A percentile compares a stretch with the other conserved stretches of the same genome.
phyloP scores from a whole-genome alignment of 2,113 vertebrate genomes.

The Leiothrix lutea region DNA sequence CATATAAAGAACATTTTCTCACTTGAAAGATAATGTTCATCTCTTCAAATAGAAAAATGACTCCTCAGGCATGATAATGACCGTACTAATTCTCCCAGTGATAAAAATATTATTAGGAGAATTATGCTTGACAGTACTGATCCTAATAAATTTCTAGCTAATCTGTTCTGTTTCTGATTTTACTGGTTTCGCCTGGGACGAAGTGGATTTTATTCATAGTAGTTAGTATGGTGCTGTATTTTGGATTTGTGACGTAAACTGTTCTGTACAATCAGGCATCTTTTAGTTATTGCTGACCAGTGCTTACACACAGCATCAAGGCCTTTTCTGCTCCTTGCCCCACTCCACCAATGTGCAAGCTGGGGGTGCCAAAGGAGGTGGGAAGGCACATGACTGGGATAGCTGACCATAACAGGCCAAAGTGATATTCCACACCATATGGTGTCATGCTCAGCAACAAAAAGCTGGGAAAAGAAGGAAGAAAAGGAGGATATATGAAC shows the following conservation, averaged over 20 bases:
- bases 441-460: neutral
- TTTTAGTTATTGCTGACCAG: neutral
- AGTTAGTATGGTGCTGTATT: neutral
- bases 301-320: neutral
- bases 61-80: neutral
- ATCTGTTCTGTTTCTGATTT: neutral
- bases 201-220: neutral
- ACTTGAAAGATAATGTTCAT: neutral
- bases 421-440: neutral
- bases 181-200: neutral
- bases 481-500: no score
- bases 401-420: neutral
- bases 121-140: neutral
- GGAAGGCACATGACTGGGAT: neutral
- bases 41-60: neutral
- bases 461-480: neutral
- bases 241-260: neutral
- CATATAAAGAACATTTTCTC: neutral
- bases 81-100: neutral
- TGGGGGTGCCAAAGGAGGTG: neutral
- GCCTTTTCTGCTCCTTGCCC: neutral
- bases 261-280: neutral
- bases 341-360: accelerated
- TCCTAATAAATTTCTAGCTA: neutral
- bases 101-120: neutral